These are phyloP conservation scores for Cuculus canorus DNA, from an alignment of 2,797 vertebrate species.

Conservation along the genomic window DNA sequence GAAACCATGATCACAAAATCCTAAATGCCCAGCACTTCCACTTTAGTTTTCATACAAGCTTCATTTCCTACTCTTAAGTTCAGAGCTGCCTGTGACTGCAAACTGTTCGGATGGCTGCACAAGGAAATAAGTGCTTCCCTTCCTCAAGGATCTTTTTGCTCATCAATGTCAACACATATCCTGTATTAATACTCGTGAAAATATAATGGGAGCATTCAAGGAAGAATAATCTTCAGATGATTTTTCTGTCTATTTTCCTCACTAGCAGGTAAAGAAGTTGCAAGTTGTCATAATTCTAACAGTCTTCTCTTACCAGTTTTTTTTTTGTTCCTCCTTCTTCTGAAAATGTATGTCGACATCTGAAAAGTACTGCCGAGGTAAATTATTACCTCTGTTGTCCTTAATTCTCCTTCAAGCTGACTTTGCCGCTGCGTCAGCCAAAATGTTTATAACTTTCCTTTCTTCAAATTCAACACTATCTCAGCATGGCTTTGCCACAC, in stretches of 20 bases:
- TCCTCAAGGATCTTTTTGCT: conserved; percentile 34
- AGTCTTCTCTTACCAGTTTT: neutral
- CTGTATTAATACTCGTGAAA: conserved; percentile 6
- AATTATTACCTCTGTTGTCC: conserved; percentile 4
- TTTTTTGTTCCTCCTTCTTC: neutral
- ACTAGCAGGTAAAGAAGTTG: neutral
- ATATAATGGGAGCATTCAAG: conserved; percentile 14
- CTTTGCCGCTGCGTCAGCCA: conserved; percentile 4
- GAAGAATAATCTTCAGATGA: conserved; percentile 17
- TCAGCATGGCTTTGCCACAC: neutral
- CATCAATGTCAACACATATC: neutral
- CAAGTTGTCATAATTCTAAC: neutral
- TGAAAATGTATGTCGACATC: conserved; percentile 3
- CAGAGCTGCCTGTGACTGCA: neutral
- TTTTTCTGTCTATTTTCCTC: conserved; percentile 31
- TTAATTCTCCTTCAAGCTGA: neutral
- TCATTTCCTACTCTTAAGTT: conserved; percentile 53
- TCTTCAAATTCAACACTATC: neutral
- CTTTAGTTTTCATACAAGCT: conserved; percentile 19
- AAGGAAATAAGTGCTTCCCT: conserved; percentile 27
- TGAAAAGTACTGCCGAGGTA: conserved; percentile 19
- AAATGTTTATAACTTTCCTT: conserved; percentile 20
- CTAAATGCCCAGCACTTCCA: neutral
- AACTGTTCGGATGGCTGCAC: neutral
- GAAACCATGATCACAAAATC: conserved; percentile 50